Percentiles rank a stretch among this genome's conserved stretches.
Evolutionary conservation across 2,113 vertebrate genomes (phyloP).

Genomic region (Takifugu bimaculatus): DNA sequence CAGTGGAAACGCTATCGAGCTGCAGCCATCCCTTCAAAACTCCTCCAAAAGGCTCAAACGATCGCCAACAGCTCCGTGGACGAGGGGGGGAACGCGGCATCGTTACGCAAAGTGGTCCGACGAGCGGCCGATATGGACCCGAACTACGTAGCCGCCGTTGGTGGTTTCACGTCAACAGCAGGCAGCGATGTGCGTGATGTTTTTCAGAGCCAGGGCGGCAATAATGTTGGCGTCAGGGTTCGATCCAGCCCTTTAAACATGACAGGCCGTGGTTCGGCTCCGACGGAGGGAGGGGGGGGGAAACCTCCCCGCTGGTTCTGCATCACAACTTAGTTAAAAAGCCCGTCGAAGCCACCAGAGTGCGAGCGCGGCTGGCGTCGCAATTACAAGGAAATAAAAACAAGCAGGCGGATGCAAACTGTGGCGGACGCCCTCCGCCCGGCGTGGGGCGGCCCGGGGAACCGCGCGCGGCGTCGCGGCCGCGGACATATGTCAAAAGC

Average conservation of each 20-base stretch:
- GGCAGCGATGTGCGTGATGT: neutral
- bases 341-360: conserved; percentile 18
- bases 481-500: conserved; percentile 38
- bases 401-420: conserved; percentile 8
- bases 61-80: too few species aligned
- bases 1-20: conserved; percentile 24
- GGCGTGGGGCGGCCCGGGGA: too few species aligned
- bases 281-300: neutral
- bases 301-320: neutral
- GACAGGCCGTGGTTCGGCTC: too few species aligned
- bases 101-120: neutral
- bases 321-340: conserved; percentile 44
- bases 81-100: too few species aligned
- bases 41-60: neutral
- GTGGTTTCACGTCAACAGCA: conserved; percentile 28
- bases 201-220: neutral
- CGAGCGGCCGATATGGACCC: conserved; percentile 35
- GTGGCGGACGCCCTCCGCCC: neutral
- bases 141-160: conserved; percentile 17
- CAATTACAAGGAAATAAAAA: conserved; percentile 51
- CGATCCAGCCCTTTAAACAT: too few species aligned
- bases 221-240: neutral
- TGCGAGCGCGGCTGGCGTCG: conserved; percentile 43
- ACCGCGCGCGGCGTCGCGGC: neutral
- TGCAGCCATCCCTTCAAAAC: conserved; percentile 9